These are phyloP conservation scores for Eurois occulta DNA, from an alignment of 2,888 invertebrate genomes.

Conservation along the genomic window DNA sequence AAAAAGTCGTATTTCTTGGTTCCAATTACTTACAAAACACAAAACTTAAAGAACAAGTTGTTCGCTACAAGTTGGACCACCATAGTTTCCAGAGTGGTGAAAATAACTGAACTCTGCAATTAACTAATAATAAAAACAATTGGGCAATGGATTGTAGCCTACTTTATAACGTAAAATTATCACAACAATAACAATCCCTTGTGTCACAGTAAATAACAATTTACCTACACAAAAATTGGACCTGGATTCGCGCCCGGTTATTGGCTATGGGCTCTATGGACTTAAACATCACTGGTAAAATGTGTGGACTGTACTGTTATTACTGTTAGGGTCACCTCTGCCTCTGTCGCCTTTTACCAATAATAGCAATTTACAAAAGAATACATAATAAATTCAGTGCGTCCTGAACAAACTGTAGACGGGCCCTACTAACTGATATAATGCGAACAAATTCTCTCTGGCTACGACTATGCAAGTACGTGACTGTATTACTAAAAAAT, in stretches of 20 bases:
- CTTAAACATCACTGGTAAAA: background rate
- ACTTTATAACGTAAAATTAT: background rate
- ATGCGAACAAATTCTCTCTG: constrained; percentile 40
- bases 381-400: background rate
- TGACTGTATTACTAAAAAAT: constrained; percentile 52
- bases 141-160: constrained; percentile 11
- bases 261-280: too few relatives aligned
- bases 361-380: constrained; percentile 17
- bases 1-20: too few relatives aligned
- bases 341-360: background rate
- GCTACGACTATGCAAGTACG: constrained; percentile 31
- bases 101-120: background rate
- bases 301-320: too few relatives aligned
- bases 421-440: constrained; percentile 27
- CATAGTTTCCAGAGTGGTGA: background rate
- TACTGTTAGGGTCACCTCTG: too few relatives aligned
- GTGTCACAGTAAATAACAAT: background rate
- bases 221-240: too few relatives aligned
- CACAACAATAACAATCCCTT: background rate
- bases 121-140: constrained; percentile 5
- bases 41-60: too few relatives aligned
- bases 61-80: constrained; percentile 1
- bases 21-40: too few relatives aligned
- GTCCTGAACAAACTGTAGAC: constrained; percentile 35
- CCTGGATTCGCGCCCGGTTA: too few relatives aligned